Evolutionary conservation across 2,797 vertebrate genomes (phyloP), one percentile per base, ranked within the genome.

Genomic region (Platyrinchus mystaceus): DNA sequence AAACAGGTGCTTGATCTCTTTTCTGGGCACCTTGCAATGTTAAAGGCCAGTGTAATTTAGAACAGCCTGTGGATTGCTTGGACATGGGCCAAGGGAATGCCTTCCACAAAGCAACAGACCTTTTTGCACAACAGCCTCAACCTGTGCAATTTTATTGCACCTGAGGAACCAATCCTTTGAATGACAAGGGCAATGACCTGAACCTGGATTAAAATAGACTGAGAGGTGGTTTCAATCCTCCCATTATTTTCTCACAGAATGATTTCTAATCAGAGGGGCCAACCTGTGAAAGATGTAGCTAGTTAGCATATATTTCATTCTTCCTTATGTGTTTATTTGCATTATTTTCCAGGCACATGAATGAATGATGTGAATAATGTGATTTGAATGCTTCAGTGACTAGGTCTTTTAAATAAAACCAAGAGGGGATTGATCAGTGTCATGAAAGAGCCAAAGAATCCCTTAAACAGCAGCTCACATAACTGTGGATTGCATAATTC

Each of bases 401-500:
- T 76, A 49, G 75, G 60, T 95, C 89, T 94, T 90, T 88, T 94
- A 96, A 97, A 95, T 89, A 92, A 87, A 96, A 87, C 60, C 78
- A 63, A 87, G 60, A 84, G 60, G 74, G 79, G 62, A 96, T 91
- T 92, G 83, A 97, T 97, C 78, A 89, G 90, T 94, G 96, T 96
- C 97, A 91, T 24, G 36, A 85, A 96, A 90, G 90, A 97, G 90
- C 84, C 86, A 90, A 96, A 84, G 94, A 95, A 95, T 96, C 94
- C 84, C 96, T 96, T 97, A 96, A 97, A 94, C 80, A 94, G 96
- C 91, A 96, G 97, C 96, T 97, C 94, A 75, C 79, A 83, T 93
- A 80, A 97, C 89, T 95, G 49, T 69, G 91, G 79, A 55, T 94
- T 98, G 97, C 97, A 98, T 98, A 97, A 98, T 98, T 98, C 97